phyloP scores from a whole-genome alignment of 2,113 vertebrate genomes.

The Cichladusa arquata region DNA sequence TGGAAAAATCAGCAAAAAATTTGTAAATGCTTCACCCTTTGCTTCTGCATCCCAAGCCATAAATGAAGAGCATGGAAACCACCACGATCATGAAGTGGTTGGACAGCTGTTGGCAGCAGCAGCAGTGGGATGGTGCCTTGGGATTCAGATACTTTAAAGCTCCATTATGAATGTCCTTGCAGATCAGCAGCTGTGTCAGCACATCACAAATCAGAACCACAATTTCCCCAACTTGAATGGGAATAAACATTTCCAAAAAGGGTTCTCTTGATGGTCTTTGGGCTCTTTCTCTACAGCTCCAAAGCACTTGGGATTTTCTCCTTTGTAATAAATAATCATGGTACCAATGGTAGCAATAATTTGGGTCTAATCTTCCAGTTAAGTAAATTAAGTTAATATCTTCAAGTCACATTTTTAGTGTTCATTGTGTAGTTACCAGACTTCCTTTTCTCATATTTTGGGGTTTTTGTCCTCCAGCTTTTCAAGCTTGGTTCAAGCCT shows the following conservation, averaged over 20 bases:
- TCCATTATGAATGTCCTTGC: neutral
- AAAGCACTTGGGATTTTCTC: neutral
- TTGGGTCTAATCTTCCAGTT: neutral
- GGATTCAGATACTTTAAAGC: neutral
- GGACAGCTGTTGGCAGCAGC: neutral
- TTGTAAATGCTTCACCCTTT: neutral
- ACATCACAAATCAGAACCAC: fast-evolving
- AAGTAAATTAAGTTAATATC: neutral
- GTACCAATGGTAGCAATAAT: neutral
- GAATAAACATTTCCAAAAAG: neutral
- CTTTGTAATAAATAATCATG: neutral
- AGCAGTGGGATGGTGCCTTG: neutral
- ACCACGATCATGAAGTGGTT: neutral
- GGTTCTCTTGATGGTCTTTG: fast-evolving
- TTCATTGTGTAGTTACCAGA: neutral
- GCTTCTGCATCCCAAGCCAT: neutral
- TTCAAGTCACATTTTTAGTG: neutral
- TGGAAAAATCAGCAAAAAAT: neutral
- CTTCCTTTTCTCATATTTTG: neutral
- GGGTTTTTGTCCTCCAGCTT: neutral
- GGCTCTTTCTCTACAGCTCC: neutral
- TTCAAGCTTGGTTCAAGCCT: neutral
- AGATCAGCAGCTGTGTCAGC: neutral
- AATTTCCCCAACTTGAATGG: neutral
- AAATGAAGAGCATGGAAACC: neutral